Percentiles rank a stretch among this genome's conserved stretches.
Conservation (phyloP, 2,113 vertebrate genomes). For the Erpornis zantholeuca region DNA sequence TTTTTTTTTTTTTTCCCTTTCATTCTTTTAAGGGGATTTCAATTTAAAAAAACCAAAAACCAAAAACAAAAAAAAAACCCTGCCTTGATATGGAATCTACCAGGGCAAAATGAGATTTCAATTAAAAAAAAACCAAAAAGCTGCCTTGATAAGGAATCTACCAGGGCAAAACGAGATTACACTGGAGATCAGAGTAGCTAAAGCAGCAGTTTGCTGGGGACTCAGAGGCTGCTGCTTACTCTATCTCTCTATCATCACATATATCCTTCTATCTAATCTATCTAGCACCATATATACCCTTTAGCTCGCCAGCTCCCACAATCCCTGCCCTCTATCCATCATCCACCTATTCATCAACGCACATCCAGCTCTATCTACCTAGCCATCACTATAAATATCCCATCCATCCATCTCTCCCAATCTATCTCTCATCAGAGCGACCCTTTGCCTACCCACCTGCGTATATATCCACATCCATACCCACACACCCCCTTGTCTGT, state of each 20-base stretch:
- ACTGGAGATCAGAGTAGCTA: not conserved
- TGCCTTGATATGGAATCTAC: slow-evolving; percentile 48
- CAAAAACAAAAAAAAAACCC: not conserved
- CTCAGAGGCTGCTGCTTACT: not conserved
- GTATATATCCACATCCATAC: not conserved
- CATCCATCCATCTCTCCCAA: slow-evolving; percentile 64
- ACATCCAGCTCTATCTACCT: slow-evolving; percentile 56
- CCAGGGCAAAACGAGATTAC: slow-evolving; percentile 35
- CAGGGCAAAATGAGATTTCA: slow-evolving; percentile 36
- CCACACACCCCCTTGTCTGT: not conserved
- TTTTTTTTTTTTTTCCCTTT: not conserved
- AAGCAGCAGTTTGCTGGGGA: not conserved
- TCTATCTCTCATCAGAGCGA: slow-evolving; percentile 40
- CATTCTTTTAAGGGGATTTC: slow-evolving; percentile 19
- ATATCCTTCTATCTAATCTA: slow-evolving; percentile 61
- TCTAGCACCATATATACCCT: slow-evolving; percentile 42
- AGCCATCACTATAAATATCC: slow-evolving; percentile 68
- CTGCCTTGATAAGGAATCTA: slow-evolving; percentile 49
- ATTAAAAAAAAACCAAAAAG: not conserved
- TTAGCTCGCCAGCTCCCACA: slow-evolving; percentile 42
- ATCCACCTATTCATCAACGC: slow-evolving; percentile 65
- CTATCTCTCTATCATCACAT: slow-evolving; percentile 39
- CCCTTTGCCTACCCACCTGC: not conserved
- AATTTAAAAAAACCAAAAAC: not conserved
- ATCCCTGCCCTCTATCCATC: slow-evolving; percentile 64